These are phyloP conservation scores for Sussaba pulchella DNA, from an alignment of 2,888 invertebrate genomes.

Conservation along the genomic window DNA sequence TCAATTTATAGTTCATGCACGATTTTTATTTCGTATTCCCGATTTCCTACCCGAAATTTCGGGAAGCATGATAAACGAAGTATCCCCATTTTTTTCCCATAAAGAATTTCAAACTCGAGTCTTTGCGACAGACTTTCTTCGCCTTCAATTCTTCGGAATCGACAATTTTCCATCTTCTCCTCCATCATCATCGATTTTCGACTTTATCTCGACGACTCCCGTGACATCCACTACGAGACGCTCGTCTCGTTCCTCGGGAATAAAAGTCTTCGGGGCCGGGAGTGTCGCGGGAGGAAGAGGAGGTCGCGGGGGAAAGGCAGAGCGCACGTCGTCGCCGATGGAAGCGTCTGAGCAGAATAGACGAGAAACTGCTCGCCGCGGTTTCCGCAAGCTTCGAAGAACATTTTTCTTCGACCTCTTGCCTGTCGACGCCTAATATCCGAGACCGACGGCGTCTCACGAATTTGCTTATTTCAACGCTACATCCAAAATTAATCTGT, in stretches of 20 bases:
- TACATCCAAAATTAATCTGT: neutral
- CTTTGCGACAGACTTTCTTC: slow-evolving; percentile 49
- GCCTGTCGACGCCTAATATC: slow-evolving; percentile 22
- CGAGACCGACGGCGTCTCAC: neutral
- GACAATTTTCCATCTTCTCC: slow-evolving; percentile 30
- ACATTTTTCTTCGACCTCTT: slow-evolving; percentile 31
- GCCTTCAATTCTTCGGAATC: slow-evolving; percentile 13
- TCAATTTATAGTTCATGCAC: too few relatives aligned
- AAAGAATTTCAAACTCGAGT: slow-evolving; percentile 30
- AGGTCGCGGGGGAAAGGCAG: neutral
- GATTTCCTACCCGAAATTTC: neutral
- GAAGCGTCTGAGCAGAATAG: slow-evolving; percentile 29
- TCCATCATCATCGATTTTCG: slow-evolving; percentile 48
- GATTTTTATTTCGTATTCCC: neutral
- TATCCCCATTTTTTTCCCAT: slow-evolving; percentile 1
- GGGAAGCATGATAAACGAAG: neutral
- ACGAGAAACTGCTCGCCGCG: slow-evolving; percentile 5
- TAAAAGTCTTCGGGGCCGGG: slow-evolving; percentile 20
- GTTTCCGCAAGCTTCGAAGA: slow-evolving; percentile 1
- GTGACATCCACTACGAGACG: slow-evolving; percentile 37
- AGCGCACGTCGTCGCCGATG: slow-evolving; percentile 22
- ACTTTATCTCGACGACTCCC: slow-evolving; percentile 31
- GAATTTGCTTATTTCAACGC: slow-evolving; percentile 22
- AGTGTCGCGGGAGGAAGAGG: too few relatives aligned
- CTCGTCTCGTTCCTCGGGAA: slow-evolving; percentile 35